Evolutionary conservation across 2,797 vertebrate genomes (phyloP), one percentile per base, ranked within the genome.

Genomic region (Sebastes taczanowskii): DNA sequence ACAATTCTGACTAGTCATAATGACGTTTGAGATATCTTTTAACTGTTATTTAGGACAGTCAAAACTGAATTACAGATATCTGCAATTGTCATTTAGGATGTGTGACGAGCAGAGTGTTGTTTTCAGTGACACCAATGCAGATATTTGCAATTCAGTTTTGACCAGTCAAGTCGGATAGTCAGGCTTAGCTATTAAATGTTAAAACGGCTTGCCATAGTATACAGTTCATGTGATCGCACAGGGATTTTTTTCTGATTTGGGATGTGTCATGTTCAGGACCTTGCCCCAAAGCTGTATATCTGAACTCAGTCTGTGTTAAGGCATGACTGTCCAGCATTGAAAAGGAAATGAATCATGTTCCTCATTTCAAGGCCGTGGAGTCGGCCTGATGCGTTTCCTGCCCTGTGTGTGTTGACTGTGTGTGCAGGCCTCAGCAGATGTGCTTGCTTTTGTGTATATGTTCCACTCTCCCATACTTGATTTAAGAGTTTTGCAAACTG

Each of bases 311-410:
- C 60, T 58, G 78, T 89, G 86, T 83, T 78, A 42, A 86, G 75
- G 74, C 71, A 89, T 81, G 85, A 87, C 86, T 78, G 69, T 86
- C 83, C 74, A 73, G 64, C 87, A 84, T 85, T 46, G 64, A 87
- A 87, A 52, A 95, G 95, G 94, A 95, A 95, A 90, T 94, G 92
- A 96, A 92, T 95, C 94, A 94, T 93, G 88, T 93, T 95, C 92
- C 92, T 94, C 77, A 84, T 89, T 94, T 94, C 92, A 89, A 92
- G 91, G 91, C 90, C 14, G 16, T 90, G 18, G 58, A 83, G 83
- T 90, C 74, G 29, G 35, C 78, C 64, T 87, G 91, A 91, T 93
- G 89, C n/a, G 87, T 92, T 95, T 93, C 94, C 95, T 94, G 89
- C 62, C 49, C 72, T 72, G 81, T 86, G 78, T 81, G 83, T 76